A percentile compares a stretch with the other conserved stretches of the same genome.
These are phyloP conservation scores for Sphaeridia pumilis DNA, from an alignment of 2,888 invertebrate genomes.

Conservation along the genomic window DNA sequence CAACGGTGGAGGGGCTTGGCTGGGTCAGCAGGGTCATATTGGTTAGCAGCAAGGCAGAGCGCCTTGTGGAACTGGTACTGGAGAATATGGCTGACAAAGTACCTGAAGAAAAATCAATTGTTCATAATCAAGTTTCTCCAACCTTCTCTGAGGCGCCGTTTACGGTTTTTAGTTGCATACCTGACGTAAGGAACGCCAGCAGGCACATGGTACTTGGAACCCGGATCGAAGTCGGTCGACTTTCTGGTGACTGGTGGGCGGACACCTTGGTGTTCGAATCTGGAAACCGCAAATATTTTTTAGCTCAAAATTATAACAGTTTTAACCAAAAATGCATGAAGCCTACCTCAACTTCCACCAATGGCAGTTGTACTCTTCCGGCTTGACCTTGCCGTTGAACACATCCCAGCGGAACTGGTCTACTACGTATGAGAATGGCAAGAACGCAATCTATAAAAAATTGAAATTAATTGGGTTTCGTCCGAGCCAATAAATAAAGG, in stretches of 20 bases:
- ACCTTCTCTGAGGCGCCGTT: too few relatives aligned
- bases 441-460: conserved; percentile 46
- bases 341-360: conserved; percentile 52
- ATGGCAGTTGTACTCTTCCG: conserved; percentile 53
- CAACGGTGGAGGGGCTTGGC: conserved; percentile 70
- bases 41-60: conserved; percentile 68
- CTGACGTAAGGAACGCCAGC: conserved; percentile 81
- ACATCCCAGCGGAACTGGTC: conserved; percentile 59
- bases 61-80: conserved; percentile 87
- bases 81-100: conserved; percentile 80
- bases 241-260: conserved; percentile 74
- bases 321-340: too few relatives aligned
- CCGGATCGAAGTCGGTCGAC: conserved; percentile 81
- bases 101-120: conserved; percentile 57
- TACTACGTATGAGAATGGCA: conserved; percentile 56
- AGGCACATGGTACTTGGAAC: conserved; percentile 83
- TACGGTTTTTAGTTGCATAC: too few relatives aligned
- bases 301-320: too few relatives aligned
- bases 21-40: conserved; percentile 62
- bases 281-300: too few relatives aligned
- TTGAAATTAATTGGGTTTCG: background rate
- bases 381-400: conserved; percentile 50
- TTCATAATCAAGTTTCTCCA: too few relatives aligned
- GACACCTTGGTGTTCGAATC: conserved; percentile 70
- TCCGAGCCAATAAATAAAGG: too few relatives aligned